Conservation (phyloP, 1,140 invertebrate genomes). For the Trinorchestia longiramus region DNA sequence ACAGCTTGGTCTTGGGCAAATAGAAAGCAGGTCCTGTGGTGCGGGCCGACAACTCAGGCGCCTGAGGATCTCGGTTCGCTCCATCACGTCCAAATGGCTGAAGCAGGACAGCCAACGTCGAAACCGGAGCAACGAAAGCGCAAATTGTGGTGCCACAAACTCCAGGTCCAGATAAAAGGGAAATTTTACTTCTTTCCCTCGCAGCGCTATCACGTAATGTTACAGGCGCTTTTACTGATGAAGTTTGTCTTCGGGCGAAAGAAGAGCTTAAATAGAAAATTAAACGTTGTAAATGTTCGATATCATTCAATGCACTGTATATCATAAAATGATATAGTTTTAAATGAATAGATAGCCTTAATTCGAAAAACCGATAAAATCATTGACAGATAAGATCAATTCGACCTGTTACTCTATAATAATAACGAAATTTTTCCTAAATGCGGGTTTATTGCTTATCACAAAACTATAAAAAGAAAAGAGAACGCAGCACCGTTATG, state of each 20-base stretch:
- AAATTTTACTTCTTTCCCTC: background rate
- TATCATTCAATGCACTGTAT: background rate
- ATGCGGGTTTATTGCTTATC: background rate
- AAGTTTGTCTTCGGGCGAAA: background rate
- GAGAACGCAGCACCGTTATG: background rate
- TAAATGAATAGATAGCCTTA: background rate
- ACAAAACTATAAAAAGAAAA: background rate
- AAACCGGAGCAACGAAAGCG: background rate
- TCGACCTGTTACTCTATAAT: background rate
- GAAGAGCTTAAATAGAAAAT: background rate
- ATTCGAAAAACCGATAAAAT: background rate
- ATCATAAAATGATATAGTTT: background rate
- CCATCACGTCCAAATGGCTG: conserved; percentile 11
- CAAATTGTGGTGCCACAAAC: background rate
- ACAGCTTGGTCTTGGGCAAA: conserved; percentile 2
- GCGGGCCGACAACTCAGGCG: background rate
- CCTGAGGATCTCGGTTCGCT: background rate
- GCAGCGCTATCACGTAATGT: background rate
- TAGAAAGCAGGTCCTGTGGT: conserved; percentile 22
- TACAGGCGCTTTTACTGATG: background rate
- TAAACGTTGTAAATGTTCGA: background rate
- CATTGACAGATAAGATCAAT: background rate
- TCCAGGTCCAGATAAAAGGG: background rate
- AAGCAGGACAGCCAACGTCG: background rate
- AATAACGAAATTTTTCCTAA: background rate